Conservation (phyloP, 2,797 vertebrate genomes). For the Phalloptychus januarius region DNA sequence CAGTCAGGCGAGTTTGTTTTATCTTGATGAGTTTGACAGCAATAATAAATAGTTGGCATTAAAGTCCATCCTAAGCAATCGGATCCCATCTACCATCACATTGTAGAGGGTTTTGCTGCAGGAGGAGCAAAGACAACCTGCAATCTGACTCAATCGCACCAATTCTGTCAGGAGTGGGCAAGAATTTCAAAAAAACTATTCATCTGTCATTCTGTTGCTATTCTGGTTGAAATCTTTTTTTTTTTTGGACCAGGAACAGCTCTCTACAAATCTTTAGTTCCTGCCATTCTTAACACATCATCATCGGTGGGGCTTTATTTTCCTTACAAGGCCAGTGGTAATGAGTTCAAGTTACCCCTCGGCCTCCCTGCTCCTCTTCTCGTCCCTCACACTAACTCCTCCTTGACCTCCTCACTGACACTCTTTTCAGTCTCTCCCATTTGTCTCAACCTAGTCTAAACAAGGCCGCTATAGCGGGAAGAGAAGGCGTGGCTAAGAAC, state of each 20-base stretch:
- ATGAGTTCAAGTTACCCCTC: slow-evolving; percentile 71
- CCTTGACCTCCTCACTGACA: slow-evolving; percentile 71
- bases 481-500: slow-evolving; percentile 23
- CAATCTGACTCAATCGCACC: not conserved
- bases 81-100: not conserved
- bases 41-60: not conserved
- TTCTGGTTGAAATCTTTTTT: not conserved
- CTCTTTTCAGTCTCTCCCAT: slow-evolving; percentile 68
- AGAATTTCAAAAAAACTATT: slow-evolving; percentile 12
- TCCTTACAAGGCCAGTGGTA: slow-evolving; percentile 54
- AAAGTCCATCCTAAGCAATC: not conserved
- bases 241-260: slow-evolving; percentile 20
- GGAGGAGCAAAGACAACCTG: not conserved
- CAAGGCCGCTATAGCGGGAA: slow-evolving; percentile 51
- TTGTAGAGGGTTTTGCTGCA: not conserved
- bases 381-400: slow-evolving; percentile 62
- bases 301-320: slow-evolving; percentile 66
- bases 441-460: slow-evolving; percentile 81
- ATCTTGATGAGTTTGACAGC: not conserved
- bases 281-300: slow-evolving; percentile 68
- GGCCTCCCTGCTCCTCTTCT: slow-evolving; percentile 36
- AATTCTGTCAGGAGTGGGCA: not conserved
- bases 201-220: slow-evolving; percentile 15
- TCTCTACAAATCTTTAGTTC: slow-evolving; percentile 51
- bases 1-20: not conserved